These are phyloP conservation scores for Hybognathus amarus DNA, from an alignment of 2,797 vertebrate species.

Conservation along the genomic window DNA sequence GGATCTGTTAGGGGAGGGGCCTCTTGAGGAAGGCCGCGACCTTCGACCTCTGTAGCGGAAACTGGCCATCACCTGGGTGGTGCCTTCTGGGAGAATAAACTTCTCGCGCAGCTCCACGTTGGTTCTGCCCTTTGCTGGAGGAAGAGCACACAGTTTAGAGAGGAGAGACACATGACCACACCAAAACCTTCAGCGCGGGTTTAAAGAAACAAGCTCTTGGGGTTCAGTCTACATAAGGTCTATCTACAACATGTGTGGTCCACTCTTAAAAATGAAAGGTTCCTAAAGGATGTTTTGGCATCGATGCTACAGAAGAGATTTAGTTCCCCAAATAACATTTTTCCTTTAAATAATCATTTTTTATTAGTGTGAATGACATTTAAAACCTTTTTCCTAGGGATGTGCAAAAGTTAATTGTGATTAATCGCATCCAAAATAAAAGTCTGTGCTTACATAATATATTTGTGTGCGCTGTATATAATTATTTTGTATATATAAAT, in stretches of 20 bases:
- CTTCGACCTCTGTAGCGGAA: conserved; percentile 94
- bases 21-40: conserved; percentile 93
- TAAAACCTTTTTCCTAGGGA: too few species aligned
- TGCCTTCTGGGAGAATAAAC: conserved; percentile 95
- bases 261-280: not conserved
- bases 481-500: too few species aligned
- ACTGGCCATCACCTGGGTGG: conserved; percentile 94
- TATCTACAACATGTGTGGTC: not conserved
- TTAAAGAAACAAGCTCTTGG: not conserved
- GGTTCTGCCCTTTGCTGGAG: conserved; percentile 93
- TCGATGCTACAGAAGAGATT: not conserved
- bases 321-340: not conserved
- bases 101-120: conserved; percentile 97
- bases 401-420: too few species aligned
- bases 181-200: not conserved
- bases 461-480: too few species aligned
- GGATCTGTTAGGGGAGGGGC: conserved; percentile 93
- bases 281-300: not conserved
- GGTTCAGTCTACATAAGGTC: not conserved
- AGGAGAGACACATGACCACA: conserved; percentile 31
- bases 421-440: too few species aligned
- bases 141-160: conserved; percentile 32
- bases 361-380: not conserved
- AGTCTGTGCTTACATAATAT: too few species aligned
- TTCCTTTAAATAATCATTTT: not conserved